Evolutionary conservation across 2,113 vertebrate species (phyloP), one percentile per base, ranked within the genome.

Genomic region (Phrynocephalus versicolor): DNA sequence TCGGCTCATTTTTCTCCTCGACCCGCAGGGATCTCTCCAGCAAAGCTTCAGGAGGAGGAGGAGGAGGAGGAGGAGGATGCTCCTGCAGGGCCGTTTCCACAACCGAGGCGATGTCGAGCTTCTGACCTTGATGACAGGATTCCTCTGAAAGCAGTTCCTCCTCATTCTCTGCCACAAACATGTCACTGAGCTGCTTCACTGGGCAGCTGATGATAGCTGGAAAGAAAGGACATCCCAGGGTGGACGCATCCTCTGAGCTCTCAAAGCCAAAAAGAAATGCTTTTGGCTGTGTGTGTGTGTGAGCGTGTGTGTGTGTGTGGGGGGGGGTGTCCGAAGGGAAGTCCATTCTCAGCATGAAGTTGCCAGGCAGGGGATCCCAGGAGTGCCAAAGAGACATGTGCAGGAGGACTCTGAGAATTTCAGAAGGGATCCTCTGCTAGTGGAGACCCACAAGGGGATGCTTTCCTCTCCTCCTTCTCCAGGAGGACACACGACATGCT

Each of bases 171-270:
- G 14, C 4, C 25, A 96, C 91, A 83, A 98, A 97, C 3, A 95
- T 92, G 76, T 96, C 95, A 8, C 95, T 95, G 73, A 99, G 96
- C 70, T 97, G 96, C 41, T 95, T 97, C 62, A 96, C 95, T 62
- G 98, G 94, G 35, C 92, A 90, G 21, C 94, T 95, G 51, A 97
- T 93, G 35, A 94, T 95, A 2, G 95, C 98, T 99, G 88, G 30
- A 18, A 51, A 2, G 45, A 2, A 81, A 60, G 30, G 30, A 45
- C 76, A 33, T 37, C 15, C 81, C 27, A 88, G 39, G n/a, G 30
- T 7, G 12, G 18, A 85, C 41, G 60, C 4, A 7, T 23, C 19
- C 33, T 16, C 19, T 15, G 67, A 71, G 8, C 60, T 16, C 18
- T 71, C 37, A 35, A 51, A 2, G 3, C 37, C n/a, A 69, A 51